A percentile compares a stretch with the other conserved stretches of the same genome.
These are phyloP conservation scores for Pogonocherus hispidulus DNA, from an alignment of 2,888 invertebrate genomes.

Conservation along the genomic window DNA sequence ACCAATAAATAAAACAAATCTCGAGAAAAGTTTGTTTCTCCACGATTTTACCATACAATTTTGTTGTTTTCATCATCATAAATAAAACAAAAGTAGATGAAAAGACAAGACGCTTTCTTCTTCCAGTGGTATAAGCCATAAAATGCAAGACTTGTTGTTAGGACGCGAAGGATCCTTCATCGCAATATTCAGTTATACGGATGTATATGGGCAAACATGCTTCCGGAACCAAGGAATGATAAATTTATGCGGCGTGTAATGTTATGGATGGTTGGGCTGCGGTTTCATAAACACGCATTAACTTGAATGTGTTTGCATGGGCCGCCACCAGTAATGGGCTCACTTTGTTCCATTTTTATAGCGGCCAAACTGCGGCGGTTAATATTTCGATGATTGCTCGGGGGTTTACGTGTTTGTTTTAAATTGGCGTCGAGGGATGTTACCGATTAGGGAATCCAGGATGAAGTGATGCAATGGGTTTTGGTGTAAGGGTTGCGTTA, in stretches of 20 bases:
- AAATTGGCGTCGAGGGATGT: not conserved
- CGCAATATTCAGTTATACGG: constrained; percentile 1
- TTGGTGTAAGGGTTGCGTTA: too few species aligned
- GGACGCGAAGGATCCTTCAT: not conserved
- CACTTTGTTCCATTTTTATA: not conserved
- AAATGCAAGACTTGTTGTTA: not conserved
- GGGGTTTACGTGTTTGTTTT: not conserved
- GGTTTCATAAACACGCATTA: constrained; percentile 17
- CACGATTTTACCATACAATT: too few species aligned
- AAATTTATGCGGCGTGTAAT: constrained; percentile 17
- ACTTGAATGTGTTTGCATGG: constrained; percentile 1
- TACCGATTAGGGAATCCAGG: too few species aligned
- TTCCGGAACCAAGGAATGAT: constrained; percentile 8
- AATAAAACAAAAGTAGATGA: too few species aligned
- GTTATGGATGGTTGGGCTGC: constrained; percentile 11
- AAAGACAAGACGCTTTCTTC: too few species aligned
- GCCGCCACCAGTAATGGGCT: not conserved
- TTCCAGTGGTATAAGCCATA: not conserved
- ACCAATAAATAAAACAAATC: too few species aligned
- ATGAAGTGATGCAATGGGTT: too few species aligned
- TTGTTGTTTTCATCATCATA: too few species aligned
- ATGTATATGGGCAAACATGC: not conserved
- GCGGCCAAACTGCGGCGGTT: not conserved
- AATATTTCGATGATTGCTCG: not conserved
- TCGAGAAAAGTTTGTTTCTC: too few species aligned